These are phyloP conservation scores for Geophilus truncorum DNA, from an alignment of 2,888 invertebrate species.

Conservation along the genomic window DNA sequence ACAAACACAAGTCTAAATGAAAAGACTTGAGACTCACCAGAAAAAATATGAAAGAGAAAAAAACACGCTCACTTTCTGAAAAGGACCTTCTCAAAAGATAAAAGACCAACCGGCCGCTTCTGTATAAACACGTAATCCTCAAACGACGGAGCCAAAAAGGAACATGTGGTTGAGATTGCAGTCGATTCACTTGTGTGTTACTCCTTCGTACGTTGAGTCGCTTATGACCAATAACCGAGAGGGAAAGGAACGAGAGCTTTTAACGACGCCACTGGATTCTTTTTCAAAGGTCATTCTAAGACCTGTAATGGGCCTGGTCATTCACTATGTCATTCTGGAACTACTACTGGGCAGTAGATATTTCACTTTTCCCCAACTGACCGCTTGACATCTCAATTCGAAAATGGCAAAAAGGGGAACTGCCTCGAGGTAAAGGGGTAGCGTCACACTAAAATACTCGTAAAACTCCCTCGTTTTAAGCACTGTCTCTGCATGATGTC, in stretches of 20 bases:
- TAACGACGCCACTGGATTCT: slow-evolving; percentile 30
- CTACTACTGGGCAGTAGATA: slow-evolving; percentile 29
- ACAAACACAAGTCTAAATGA: not conserved
- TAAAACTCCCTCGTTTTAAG: slow-evolving; percentile 3
- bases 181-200: slow-evolving; percentile 3
- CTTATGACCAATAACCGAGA: slow-evolving; percentile 24
- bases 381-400: slow-evolving; percentile 34
- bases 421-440: slow-evolving; percentile 18
- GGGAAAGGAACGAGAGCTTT: slow-evolving; percentile 29
- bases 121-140: slow-evolving; percentile 8
- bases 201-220: not conserved
- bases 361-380: slow-evolving; percentile 33
- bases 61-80: not conserved
- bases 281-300: slow-evolving; percentile 28
- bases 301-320: slow-evolving; percentile 31
- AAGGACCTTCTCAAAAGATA: not conserved
- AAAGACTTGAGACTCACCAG: slow-evolving; percentile 7
- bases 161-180: slow-evolving; percentile 13
- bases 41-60: not conserved
- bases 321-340: slow-evolving; percentile 27
- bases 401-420: not conserved
- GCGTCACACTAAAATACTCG: not conserved
- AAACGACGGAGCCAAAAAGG: slow-evolving; percentile 16
- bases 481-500: not conserved
- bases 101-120: not conserved